Evolutionary conservation across 2,888 invertebrate species (phyloP).

Genomic region (Drosophila quinaria): DNA sequence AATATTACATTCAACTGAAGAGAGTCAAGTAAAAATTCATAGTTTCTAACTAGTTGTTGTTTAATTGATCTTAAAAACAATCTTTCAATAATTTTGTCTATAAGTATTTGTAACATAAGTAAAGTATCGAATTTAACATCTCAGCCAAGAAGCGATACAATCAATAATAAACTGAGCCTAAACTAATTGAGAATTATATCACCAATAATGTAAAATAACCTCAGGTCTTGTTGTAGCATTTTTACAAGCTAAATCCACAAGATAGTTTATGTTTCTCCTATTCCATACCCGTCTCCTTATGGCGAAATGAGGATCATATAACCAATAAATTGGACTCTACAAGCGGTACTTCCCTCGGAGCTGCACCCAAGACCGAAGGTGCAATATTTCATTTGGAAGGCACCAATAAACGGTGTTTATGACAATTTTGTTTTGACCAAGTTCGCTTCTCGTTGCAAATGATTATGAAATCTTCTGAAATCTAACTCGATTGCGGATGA

Average conservation of each 20-base stretch:
- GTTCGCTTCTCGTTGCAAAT: not conserved
- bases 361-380: not conserved
- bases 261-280: too few relatives aligned
- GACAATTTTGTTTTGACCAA: constrained; percentile 12
- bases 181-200: not conserved
- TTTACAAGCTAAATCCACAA: too few relatives aligned
- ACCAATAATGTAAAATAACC: not conserved
- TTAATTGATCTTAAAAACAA: too few relatives aligned
- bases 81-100: too few relatives aligned
- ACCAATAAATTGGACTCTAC: not conserved
- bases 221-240: too few relatives aligned
- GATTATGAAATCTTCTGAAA: constrained; percentile 6
- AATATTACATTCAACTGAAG: too few relatives aligned
- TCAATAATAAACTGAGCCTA: not conserved
- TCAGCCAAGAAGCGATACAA: not conserved
- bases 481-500: constrained; percentile 17
- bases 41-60: too few relatives aligned
- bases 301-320: not conserved
- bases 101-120: too few relatives aligned
- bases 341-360: not conserved
- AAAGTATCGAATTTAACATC: not conserved
- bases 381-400: not conserved
- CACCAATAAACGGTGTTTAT: not conserved
- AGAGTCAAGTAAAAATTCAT: too few relatives aligned
- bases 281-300: too few relatives aligned